Base-by-base conservation (phyloP, 2,797 vertebrate species). In the Sparus aurata region DNA sequence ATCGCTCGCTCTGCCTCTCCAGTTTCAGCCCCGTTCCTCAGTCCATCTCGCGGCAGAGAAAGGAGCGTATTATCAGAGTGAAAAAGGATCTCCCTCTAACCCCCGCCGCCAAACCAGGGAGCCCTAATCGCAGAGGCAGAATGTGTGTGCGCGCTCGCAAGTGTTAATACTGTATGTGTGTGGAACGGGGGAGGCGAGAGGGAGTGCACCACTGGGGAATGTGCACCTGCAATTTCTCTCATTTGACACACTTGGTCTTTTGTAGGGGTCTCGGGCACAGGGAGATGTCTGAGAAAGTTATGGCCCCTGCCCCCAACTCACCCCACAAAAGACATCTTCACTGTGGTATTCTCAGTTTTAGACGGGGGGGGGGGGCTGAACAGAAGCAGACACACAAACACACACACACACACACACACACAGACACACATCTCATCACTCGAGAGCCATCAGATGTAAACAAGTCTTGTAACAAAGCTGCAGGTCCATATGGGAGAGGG, bases 201-300 rank as follows among this genome's bases (percentile, higher is more conserved):
- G 79, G 86, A 85, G 85, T 69, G 77, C 60, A 82, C 80, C 80
- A 53, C 84, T 81, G 79, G 89, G 93, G 93, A 94, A 94, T 94
- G 92, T 90, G 93, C 93, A 94, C 94, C 93, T 94, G 93, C 91
- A 93, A 90, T 92, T 88, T 91, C 89, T 93, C 90, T 89, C 85
- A 87, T 90, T 93, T 88, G 92, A 94, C 90, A 94, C 91, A 93
- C 89, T 92, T 85, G 85, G 82, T 90, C 92, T 94, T 92, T 94
- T 94, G 93, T 94, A 52, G 27, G 77, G 85, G 77, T 86, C 75
- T 49, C 46, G 8, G 67, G 79, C 69, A 73, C 69, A 57, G 82
- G 73, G 74, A 86, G 79, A 87, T 77, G 89, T 85, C 87, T 84
- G 79, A 75, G 85, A 81, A 90, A 87, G 79, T 90, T 78, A 92